Evolutionary conservation across 2,113 vertebrate genomes (phyloP), one percentile per base, ranked within the genome.

Genomic region (Electrona antarctica): DNA sequence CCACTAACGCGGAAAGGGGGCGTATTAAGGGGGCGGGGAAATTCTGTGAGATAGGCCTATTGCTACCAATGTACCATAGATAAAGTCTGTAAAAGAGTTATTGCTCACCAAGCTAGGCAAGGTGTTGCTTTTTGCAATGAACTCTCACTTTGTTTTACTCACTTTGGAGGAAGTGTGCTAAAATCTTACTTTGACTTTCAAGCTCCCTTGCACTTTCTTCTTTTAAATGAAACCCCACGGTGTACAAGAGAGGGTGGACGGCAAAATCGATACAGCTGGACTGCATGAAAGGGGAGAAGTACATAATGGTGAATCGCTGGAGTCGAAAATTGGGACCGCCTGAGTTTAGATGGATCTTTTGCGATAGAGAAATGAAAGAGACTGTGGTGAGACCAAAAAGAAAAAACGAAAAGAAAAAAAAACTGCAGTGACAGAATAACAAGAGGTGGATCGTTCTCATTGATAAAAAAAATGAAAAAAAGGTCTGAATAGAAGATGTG

Each of bases 191-290:
- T 33, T 29, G 28, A 71, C 64, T 67, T 80, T 73, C 21, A 64
- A 61, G 64, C 52, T 62, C 58, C 49, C 41, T 21, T 67, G 57
- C 47, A 61, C 58, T 65, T 13, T 2, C 45, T 41, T 41, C 45
- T 41, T 41, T 41, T 41, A 60, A 80, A 73, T 59, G 7, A 69
- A 78, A 74, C 28, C 10, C 46, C 50, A 46, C 14, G 7, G 29
- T 15, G 5, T 41, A 41, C 12, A 64, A 33, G n/a, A 54, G 12
- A 66, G 14, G 15, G 56, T 56, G 54, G 54, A 48, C 61, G 61
- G 58, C 58, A 45, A 70, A 7, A 51, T 7, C 60, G n/a, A 61
- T 41, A 47, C 21, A 41, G 51, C 9, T 15, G 46, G 52, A 14
- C 21, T 2, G 45, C 4, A 54, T 56, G n/a, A 21, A 61, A 28